phyloP scores from a whole-genome alignment of 1,140 invertebrate genomes.

The Drosophila parvula region DNA sequence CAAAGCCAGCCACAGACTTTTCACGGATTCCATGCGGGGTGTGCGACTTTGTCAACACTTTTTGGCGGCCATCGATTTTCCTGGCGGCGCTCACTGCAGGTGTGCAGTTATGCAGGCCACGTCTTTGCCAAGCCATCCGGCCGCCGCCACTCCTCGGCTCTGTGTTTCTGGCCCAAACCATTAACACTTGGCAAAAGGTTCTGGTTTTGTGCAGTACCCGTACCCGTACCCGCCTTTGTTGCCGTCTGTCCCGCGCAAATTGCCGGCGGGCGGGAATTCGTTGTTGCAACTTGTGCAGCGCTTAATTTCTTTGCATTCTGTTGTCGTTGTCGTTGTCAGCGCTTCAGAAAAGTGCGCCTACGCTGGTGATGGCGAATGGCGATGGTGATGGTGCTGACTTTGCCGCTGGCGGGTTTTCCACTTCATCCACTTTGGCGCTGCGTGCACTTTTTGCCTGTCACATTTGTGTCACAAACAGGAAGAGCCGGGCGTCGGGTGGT shows the following conservation, averaged over 20 bases:
- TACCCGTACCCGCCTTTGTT: constrained; percentile 22
- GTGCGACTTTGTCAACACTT: constrained; percentile 52
- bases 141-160: neutral
- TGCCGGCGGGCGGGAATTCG: constrained; percentile 41
- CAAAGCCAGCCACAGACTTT: constrained; percentile 50
- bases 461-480: constrained; percentile 83
- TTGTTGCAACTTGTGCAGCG: constrained; percentile 71
- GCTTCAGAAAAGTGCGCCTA: constrained; percentile 44
- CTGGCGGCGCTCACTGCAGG: neutral
- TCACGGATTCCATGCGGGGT: constrained; percentile 2
- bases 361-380: constrained; percentile 1
- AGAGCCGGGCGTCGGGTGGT: constrained; percentile 51
- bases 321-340: constrained; percentile 76
- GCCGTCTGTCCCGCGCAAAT: constrained; percentile 38
- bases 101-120: constrained; percentile 40
- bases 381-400: constrained; percentile 34
- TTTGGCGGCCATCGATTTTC: constrained; percentile 51
- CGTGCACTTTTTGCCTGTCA: constrained; percentile 82
- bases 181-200: constrained; percentile 55
- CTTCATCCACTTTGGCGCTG: constrained; percentile 76
- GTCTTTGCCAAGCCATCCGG: constrained; percentile 16
- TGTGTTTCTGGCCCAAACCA: constrained; percentile 18
- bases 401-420: constrained; percentile 61
- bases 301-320: constrained; percentile 81
- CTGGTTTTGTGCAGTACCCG: constrained; percentile 10